Evolutionary conservation across 2,113 vertebrate species (phyloP), one percentile per base, ranked within the genome.

Genomic region (Hiodon alosoides): DNA sequence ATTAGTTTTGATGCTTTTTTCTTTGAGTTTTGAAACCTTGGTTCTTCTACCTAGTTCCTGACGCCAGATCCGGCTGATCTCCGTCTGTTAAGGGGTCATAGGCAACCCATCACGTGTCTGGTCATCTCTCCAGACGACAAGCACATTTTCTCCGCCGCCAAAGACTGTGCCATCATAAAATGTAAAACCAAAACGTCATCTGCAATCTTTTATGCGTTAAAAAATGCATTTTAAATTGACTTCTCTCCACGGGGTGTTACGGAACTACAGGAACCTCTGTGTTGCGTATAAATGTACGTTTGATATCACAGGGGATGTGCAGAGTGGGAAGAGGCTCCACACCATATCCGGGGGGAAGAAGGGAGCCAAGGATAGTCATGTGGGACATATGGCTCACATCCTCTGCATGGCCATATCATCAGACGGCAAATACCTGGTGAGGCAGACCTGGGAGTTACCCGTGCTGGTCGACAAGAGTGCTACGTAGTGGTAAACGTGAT

Each of bases 101-200:
- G 96, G 84, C 93, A 96, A 52, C 88, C 97, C 0, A 79, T 99
- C 78, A 98, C 95, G 0, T 99, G 97, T 77, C 83, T 99, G 46
- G 93, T 95, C 64, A 87, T 99, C 73, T 90, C 94, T 6, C 90
- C 95, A 0, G 96, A 98, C 7, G 95, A 98, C 73, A 89, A 81
- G 79, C 89, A 87, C 81, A 90, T 98, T 80, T 96, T 98, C 73
- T 98, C 97, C 0, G 93, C 92, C 0, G 90, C 95, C 69, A 99
- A 99, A 87, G 97, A 99, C 5, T 96, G 97, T 79, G 91, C 94
- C 60, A 90, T 99, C 76, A 95, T 98, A 83, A 98, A 99, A 86
- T 98, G 97, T 92, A 46, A 51, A 10, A 13, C 31, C 31, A 46
- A 65, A 65, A 8, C 1, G 62, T 9, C 13, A 65, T 31, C n/a